phyloP scores from a whole-genome alignment of 2,113 vertebrate genomes.

The Trochalopteron elliotii region DNA sequence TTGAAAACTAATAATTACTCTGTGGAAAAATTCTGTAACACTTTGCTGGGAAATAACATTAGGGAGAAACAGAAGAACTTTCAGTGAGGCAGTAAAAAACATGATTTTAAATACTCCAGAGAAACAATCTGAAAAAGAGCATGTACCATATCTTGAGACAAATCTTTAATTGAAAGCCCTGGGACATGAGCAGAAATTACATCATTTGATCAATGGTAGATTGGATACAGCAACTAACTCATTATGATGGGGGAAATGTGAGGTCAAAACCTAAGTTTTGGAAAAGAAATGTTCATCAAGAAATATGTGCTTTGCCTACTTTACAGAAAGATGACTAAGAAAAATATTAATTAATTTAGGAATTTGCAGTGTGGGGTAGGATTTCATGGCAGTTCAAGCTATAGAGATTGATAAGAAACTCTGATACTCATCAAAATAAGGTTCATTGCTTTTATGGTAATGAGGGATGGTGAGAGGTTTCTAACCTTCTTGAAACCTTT shows the following conservation, averaged over 20 bases:
- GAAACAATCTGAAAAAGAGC: neutral
- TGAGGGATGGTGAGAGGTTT: neutral
- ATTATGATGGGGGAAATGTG: neutral
- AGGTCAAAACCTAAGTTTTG: neutral
- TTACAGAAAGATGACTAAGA: neutral
- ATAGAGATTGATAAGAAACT: neutral
- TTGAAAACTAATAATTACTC: neutral
- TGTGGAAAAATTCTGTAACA: neutral
- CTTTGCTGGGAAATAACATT: neutral
- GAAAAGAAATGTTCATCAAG: neutral
- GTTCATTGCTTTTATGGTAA: neutral
- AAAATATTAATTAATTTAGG: neutral
- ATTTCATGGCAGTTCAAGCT: neutral
- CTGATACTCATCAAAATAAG: neutral
- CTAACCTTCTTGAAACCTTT: neutral
- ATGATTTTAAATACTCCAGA: neutral
- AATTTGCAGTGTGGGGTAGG: neutral
- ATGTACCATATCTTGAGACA: neutral
- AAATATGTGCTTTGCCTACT: neutral
- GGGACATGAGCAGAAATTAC: neutral
- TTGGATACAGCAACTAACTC: neutral
- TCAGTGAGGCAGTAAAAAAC: neutral
- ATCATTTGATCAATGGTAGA: neutral
- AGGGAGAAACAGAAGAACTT: neutral
- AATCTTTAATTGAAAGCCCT: constrained; percentile 31